These are phyloP conservation scores for Verasper variegatus DNA, from an alignment of 2,113 vertebrate genomes.

Conservation along the genomic window DNA sequence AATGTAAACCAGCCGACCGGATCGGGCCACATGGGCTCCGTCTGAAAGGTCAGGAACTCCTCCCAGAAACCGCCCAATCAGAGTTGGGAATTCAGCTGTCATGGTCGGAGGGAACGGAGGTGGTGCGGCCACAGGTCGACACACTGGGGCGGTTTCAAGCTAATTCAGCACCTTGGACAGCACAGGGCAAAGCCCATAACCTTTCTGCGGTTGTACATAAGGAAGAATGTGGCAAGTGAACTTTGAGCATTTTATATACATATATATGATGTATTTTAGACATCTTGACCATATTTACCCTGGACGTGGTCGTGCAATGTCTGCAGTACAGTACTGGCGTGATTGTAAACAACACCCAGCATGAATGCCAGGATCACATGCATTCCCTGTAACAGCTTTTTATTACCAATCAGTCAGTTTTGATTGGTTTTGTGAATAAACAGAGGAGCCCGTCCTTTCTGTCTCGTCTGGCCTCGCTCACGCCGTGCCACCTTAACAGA, in stretches of 20 bases:
- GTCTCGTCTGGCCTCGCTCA: background rate
- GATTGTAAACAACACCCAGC: background rate
- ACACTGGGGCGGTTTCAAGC: conserved; percentile 53
- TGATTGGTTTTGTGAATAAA: conserved; percentile 69
- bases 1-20: conserved; percentile 74
- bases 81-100: conserved; percentile 62
- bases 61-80: conserved; percentile 63
- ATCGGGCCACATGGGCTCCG: conserved; percentile 72
- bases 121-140: conserved; percentile 46
- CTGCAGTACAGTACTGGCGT: background rate
- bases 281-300: background rate
- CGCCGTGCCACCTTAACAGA: conserved; percentile 60
- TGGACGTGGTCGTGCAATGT: background rate
- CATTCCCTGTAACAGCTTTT: background rate
- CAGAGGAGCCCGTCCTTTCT: background rate
- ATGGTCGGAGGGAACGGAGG: conserved; percentile 47
- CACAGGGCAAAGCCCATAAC: conserved; percentile 20
- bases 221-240: conserved; percentile 33
- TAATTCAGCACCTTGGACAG: conserved; percentile 47
- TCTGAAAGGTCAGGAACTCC: conserved; percentile 73
- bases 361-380: background rate
- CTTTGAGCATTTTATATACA: conserved; percentile 24
- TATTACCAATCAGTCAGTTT: conserved; percentile 24
- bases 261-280: background rate
- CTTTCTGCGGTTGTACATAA: conserved; percentile 30